These are phyloP conservation scores for Lordiphosa stackelbergi DNA, from an alignment of 1,140 invertebrate genomes.

Conservation along the genomic window DNA sequence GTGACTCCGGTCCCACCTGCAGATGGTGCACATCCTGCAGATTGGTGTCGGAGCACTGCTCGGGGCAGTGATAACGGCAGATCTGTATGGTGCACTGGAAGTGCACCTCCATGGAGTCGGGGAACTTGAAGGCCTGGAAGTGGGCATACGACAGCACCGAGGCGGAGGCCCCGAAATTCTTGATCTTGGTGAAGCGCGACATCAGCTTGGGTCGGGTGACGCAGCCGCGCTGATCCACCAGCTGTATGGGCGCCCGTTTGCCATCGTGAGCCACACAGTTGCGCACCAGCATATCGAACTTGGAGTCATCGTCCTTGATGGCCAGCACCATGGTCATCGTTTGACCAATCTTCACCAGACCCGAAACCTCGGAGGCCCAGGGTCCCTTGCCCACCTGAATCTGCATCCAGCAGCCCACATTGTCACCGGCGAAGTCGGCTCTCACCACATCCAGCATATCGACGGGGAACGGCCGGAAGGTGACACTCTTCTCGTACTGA, in stretches of 20 bases:
- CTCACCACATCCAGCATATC: constrained; percentile 96
- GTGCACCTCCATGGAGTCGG: constrained; percentile 97
- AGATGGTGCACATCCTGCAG: constrained; percentile 78
- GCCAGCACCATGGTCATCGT: constrained; percentile 98
- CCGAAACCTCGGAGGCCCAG: constrained; percentile 96
- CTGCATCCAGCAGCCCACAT: constrained; percentile 97
- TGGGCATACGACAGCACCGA: constrained; percentile 94
- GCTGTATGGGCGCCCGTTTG: constrained; percentile 94
- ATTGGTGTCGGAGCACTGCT: constrained; percentile 85
- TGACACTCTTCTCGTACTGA: constrained; percentile 96
- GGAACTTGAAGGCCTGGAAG: constrained; percentile 97
- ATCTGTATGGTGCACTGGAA: constrained; percentile 98
- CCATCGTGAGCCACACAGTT: constrained; percentile 97
- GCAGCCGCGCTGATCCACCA: constrained; percentile 95
- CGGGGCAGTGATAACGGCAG: constrained; percentile 93
- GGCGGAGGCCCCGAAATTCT: constrained; percentile 95
- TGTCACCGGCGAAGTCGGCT: constrained; percentile 95
- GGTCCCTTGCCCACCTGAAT: constrained; percentile 96
- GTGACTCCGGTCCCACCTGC: constrained; percentile 80
- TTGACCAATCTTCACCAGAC: constrained; percentile 95
- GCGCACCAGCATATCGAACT: constrained; percentile 96
- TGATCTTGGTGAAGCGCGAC: constrained; percentile 96
- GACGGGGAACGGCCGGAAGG: constrained; percentile 95
- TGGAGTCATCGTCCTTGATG: constrained; percentile 96
- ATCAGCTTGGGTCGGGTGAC: constrained; percentile 94